phyloP scores from a whole-genome alignment of 2,113 vertebrate genomes.

The Meriones unguiculatus region DNA sequence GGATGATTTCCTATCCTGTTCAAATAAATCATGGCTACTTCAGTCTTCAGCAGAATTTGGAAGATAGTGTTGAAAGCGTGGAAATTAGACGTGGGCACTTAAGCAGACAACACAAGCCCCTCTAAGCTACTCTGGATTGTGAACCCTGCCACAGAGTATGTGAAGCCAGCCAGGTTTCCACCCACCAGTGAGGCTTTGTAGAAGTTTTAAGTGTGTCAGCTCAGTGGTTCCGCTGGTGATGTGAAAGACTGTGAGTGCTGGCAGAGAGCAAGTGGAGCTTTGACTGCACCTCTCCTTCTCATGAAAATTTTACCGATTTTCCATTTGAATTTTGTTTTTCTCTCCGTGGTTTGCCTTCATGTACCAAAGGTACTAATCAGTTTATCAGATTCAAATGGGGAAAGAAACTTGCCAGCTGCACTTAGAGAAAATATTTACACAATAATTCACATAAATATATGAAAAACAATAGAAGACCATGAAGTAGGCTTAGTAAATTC shows the following conservation, averaged over 20 bases:
- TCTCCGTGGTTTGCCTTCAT: neutral
- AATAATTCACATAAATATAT: neutral
- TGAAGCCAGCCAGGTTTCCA: constrained; percentile 18
- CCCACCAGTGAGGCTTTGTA: neutral
- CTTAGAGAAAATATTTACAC: neutral
- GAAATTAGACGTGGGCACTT: constrained; percentile 46
- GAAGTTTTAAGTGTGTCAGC: neutral
- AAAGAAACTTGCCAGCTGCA: neutral
- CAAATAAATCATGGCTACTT: neutral
- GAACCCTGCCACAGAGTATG: neutral
- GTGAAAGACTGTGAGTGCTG: neutral
- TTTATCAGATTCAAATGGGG: neutral
- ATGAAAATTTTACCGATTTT: neutral
- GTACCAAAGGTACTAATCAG: neutral
- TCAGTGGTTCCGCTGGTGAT: neutral
- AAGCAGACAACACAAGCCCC: neutral
- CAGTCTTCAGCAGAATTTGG: constrained; percentile 30
- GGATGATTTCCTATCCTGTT: neutral
- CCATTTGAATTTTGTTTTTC: neutral
- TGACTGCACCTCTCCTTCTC: neutral
- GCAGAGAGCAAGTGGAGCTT: neutral
- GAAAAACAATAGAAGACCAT: neutral
- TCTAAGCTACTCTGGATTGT: neutral
- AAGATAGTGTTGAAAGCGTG: constrained; percentile 28
- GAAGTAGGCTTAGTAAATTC: neutral